A percentile compares a stretch with the other conserved stretches of the same genome.
Conservation (phyloP, 1,140 invertebrate species). For the Ptiloglossa arizonensis region DNA sequence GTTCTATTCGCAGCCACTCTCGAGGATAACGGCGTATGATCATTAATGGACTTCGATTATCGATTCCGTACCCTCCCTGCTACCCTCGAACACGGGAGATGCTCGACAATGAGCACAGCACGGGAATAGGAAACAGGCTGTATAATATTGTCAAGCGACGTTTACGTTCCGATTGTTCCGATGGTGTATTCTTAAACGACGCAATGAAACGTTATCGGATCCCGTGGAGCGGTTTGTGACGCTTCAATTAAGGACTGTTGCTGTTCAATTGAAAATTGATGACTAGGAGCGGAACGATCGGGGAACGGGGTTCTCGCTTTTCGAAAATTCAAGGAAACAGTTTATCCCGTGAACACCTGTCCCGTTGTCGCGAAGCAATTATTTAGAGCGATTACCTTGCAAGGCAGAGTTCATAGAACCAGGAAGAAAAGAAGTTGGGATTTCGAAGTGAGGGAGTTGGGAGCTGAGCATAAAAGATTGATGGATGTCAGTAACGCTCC, state of each 20-base stretch:
- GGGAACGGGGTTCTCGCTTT: background rate
- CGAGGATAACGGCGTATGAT: slow-evolving; percentile 45
- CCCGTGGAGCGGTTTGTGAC: background rate
- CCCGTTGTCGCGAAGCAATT: background rate
- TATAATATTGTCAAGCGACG: slow-evolving; percentile 41
- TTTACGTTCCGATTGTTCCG: slow-evolving; percentile 10
- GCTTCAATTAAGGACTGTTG: background rate
- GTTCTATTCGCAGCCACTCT: slow-evolving; percentile 22
- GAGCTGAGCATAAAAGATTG: too few relatives aligned
- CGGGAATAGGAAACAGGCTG: slow-evolving; percentile 40
- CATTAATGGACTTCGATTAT: slow-evolving; percentile 46
- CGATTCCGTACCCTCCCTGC: slow-evolving; percentile 16
- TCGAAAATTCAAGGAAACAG: background rate
- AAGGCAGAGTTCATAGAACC: too few relatives aligned
- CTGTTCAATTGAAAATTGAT: background rate
- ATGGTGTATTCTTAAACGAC: slow-evolving; percentile 40
- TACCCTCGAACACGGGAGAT: background rate
- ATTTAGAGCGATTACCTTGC: background rate
- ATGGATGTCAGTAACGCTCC: too few relatives aligned
- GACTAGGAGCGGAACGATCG: background rate
- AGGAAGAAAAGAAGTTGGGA: too few relatives aligned
- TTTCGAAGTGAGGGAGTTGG: too few relatives aligned
- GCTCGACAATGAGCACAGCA: background rate
- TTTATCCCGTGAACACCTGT: background rate
- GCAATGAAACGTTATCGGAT: slow-evolving; percentile 16